Evolutionary conservation across 2,113 vertebrate species (phyloP), one percentile per base, ranked within the genome.

Genomic region (Lagopus muta): DNA sequence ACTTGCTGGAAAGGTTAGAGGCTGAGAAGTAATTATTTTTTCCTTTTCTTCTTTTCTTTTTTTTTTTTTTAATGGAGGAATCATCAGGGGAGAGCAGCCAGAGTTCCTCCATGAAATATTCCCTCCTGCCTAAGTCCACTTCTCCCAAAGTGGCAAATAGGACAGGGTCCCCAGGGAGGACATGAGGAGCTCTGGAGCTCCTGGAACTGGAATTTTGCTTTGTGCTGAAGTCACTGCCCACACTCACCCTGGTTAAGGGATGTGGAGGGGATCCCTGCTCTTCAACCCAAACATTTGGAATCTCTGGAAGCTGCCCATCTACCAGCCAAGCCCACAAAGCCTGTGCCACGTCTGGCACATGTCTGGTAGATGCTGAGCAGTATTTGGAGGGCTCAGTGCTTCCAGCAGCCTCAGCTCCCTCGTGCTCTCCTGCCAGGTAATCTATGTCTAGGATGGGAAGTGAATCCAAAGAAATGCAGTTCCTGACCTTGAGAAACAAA

Each of bases 1-100:
- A 96, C 98, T 98, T 96, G 97, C 97, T 96, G 88, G 97, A 97
- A 98, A 98, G 98, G 98, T 98, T 98, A 97, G 98, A 98, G 97
- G 97, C 98, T 98, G 97, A 97, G 97, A 97, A 97, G 97, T 98
- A 97, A 97, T 98, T 97, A 97, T 98, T 97, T 97, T 97, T 97
- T 95, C 94, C 96, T 91, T 94, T 96, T 94, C 76, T 89, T 64
- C 30, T 75, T 47, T 28, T 54, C 14, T 52, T 8, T 25, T 2
- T 11, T 74, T 81, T 70, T 58, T 86, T 93, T 55, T 69, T 92
- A 94, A 86, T 65, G 74, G 62, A 25, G 14, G 79, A 86, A 93
- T 97, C 92, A 82, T 57, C 91, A 84, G 76, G 97, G 96, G 73
- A 94, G 75, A 87, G 79, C 66, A 82, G 86, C 82, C 81, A 32